Base-by-base conservation (phyloP, 2,797 vertebrate species). In the Manis crassicaudata region DNA sequence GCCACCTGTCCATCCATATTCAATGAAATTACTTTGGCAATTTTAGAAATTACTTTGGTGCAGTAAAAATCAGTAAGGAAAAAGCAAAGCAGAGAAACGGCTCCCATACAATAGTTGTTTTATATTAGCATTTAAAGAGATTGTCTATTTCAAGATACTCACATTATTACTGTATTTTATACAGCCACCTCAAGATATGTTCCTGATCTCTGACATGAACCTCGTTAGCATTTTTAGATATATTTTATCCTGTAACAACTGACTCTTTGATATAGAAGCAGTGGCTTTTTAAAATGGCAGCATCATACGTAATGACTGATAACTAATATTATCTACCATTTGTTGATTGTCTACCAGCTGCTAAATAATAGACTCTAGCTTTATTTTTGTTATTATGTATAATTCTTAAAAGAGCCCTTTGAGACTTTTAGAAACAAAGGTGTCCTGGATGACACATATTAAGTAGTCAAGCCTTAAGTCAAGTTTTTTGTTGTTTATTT, bases 241-340 rank as follows among this genome's bases (percentile, higher is more conserved):
- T 56, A 56, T 85, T 93, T 96, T 97, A 60, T 21, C 12, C n/a
- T 73, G n/a, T 4, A 84, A n/a, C 46, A 89, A 0, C 81, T 94
- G 27, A 35, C 18, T 72, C 0, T 90, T 77, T 79, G 88, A 21
- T 77, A 8, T 89, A 82, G 77, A 52, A 90, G 29, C 32, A 76
- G 3, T 82, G 18, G 2, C 5, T 54, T 82, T 60, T 73, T 5
- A 16, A 29, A 84, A 73, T 21, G 17, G 91, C 27, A 46, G 9
- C 58, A 11, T 43, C 83, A 27, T 3, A 56, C 21, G 62, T 87
- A 72, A 60, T 85, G 37, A 77, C 50, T 93, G 90, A 80, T 86
- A 90, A 73, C 14, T 65, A 92, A 37, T 82, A 65, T n/a, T 35
- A 40, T 56, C 50, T 90, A 14, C 46, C 18, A 81, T 88, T 96